Evolutionary conservation across 1,140 invertebrate genomes (phyloP), one percentile per base, ranked within the genome.

Genomic region (Caenorhabditis remanei): DNA sequence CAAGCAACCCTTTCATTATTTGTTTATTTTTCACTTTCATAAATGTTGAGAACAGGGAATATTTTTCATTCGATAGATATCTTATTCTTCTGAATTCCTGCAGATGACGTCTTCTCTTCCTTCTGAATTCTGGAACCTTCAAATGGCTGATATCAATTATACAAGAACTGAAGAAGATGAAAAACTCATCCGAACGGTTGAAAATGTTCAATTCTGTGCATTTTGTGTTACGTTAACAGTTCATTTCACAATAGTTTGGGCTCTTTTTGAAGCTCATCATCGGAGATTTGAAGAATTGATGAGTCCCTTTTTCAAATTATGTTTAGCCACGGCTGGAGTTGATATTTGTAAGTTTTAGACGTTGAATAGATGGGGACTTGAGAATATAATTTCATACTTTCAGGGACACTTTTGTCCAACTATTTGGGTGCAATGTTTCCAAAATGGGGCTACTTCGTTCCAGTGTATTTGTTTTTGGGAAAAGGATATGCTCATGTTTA

Each of bases 101-200:
- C 32, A 63, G 8, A 9, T 13, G 24, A 21, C 24, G 9, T 46
- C 41, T 14, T 14, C 21, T 71, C 65, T 71, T 19, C 40, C 65
- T 13, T 7, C 40, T 4, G 65, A 71, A 43, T 71, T 71, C 41
- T 71, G 65, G 65, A 71, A 46, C 46, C 41, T 71, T 43, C 11
- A 71, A 71, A 43, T 71, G 65, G 65, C 65, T 43, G 65, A 71
- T 71, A n/a, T 71, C 16, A 71, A 71, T 43, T 43, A 43, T 71
- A 71, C 65, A 43, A 43, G 40, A 46, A 71, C 65, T 2, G 65
- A 16, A 71, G 16, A 19, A 43, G 65, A 71, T n/a, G 40, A 71
- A n/a, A 71, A 46, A 71, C 41, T 71, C 0, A 41, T 71, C 8
- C 43, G 65, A 71, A 71, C 40, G 43, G 40, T 71, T 32, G 61